Base-by-base conservation (phyloP, 2,797 vertebrate species). In the Phataginus tetradactyla region DNA sequence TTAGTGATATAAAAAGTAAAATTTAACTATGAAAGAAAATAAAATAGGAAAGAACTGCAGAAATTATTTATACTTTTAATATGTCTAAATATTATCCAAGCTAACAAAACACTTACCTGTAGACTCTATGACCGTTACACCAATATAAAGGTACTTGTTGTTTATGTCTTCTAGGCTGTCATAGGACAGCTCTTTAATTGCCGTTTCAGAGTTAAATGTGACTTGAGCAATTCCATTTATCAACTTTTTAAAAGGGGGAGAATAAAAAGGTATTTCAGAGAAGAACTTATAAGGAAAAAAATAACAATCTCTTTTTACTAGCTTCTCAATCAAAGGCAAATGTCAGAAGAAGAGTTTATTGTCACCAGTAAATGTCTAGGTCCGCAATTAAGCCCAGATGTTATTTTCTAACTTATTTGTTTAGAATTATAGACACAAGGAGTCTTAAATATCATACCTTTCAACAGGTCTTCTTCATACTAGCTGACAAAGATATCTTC, bases 111-210 rank as follows among this genome's bases (percentile, higher is more conserved):
- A 64, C 95, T 98, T 97, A 99, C 99, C 99, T 29, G 92, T 95
- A 11, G 97, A 93, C 93, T 99, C 99, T 86, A 99, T 91, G 75
- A 99, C 96, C 42, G 99, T 98, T 12, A 99, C 99, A 13, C 97
- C 98, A 55, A 99, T 98, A 85, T 99, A 99, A 89, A 99, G 98
- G 96, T 98, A 98, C 27, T 98, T 98, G 11, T 98, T 98, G 75
- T 98, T 92, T 96, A 99, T 89, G 3, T 98, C 98, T 88, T 98
- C 95, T 3, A 99, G 98, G n/a, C 98, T 97, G 17, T 75, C 71
- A 18, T 98, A 98, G 3, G 98, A 98, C 75, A 99, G 29, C 25
- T 89, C 95, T 87, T 90, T 97, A 83, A 99, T 90, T 53, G 99
- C 98, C 0, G 2, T 25, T 97, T 98, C 97, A 71, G 99, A 98